Evolutionary conservation across 1,140 invertebrate genomes (phyloP), one percentile per base, ranked within the genome.

Genomic region (Tenebrio molitor): DNA sequence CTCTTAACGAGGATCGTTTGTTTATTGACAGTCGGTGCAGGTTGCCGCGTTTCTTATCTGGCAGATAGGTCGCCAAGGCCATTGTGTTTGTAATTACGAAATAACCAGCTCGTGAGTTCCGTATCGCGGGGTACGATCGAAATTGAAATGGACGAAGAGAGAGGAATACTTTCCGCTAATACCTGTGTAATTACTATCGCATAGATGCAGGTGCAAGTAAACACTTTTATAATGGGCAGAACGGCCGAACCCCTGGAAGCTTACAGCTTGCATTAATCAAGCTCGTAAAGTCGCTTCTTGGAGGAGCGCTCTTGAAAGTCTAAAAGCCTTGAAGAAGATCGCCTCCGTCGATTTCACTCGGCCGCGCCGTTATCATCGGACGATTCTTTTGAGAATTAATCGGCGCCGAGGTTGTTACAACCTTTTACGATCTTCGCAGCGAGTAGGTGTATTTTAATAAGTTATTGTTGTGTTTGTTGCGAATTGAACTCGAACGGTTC

Each of bases 171-270:
- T 15, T 8, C 29, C 17, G 21, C 50, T 58, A 58, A 58, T 58
- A 58, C 23, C 50, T 58, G 12, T 58, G 50, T 58, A 58, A 58
- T 58, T 58, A 58, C 50, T 12, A 58, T 25, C 21, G 23, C 14
- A 16, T 19, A 66, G 25, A 25, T 66, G 64, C 64, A 66, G 64
- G 64, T 44, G 64, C 64, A 66, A 66, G 23, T 42, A 33, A 36
- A 17, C 25, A 29, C 34, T 64, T 64, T 33, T 46, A 46, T 46
- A 46, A 46, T 46, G 15, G 14, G 15, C 5, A 46, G 12, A 46
- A 46, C 16, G 42, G 17, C 16, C 16, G 17, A 46, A 46, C 14
- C 42, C 16, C 15, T 46, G 16, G 42, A 19, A 46, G 42, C 15
- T 46, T 46, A 58, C 29, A 34, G 50, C 15, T 12, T 58, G 50